Percentiles rank a stretch among this genome's conserved stretches.
Evolutionary conservation across 2,797 vertebrate species (phyloP).

Genomic region (Tangara arthus): DNA sequence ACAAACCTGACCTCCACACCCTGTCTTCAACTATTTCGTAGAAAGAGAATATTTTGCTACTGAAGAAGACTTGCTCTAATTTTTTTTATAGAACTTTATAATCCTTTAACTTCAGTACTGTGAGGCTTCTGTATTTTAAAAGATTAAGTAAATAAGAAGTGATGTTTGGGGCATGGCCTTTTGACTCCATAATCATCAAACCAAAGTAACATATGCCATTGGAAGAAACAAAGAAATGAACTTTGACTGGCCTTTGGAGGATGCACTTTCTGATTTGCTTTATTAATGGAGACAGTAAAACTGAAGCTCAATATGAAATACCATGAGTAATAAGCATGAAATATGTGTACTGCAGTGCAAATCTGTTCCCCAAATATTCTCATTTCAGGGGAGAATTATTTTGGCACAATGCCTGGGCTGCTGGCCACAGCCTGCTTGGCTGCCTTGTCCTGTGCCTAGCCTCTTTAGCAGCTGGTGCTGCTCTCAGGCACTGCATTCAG

Average conservation of each 20-base stretch:
- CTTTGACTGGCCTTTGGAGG: slow-evolving; percentile 9
- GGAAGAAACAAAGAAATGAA: slow-evolving; percentile 20
- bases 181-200: background rate
- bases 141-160: background rate
- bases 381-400: slow-evolving; percentile 43
- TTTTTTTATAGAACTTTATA: background rate
- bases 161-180: background rate
- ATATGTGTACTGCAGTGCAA: slow-evolving; percentile 26
- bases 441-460: background rate
- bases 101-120: background rate
- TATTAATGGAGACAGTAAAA: slow-evolving; percentile 19
- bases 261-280: slow-evolving; percentile 7
- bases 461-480: slow-evolving; percentile 29
- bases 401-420: slow-evolving; percentile 36
- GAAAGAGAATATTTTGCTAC: background rate
- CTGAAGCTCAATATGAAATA: slow-evolving; percentile 27
- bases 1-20: background rate
- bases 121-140: background rate
- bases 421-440: background rate
- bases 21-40: background rate
- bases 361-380: slow-evolving; percentile 33
- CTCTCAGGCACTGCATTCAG: background rate
- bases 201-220: background rate
- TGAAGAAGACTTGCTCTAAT: background rate
- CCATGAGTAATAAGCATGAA: slow-evolving; percentile 28